phyloP scores from a whole-genome alignment of 2,888 invertebrate genomes.

The Meghimatium bilineatum region DNA sequence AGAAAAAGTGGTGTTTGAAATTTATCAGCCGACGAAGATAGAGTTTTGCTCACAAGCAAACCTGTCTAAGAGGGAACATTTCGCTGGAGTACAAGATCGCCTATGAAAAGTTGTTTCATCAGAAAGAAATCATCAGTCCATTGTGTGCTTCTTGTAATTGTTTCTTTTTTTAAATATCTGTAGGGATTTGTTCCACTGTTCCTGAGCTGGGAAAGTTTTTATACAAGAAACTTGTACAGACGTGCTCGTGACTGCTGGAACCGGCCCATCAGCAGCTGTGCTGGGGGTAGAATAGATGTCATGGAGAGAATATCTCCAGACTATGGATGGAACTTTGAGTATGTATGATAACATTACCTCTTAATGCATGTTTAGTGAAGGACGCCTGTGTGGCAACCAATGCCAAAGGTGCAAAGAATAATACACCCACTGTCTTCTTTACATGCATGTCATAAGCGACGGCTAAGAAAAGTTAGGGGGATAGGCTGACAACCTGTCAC shows the following conservation, averaged over 20 bases:
- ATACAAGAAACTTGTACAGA: slow-evolving; percentile 93
- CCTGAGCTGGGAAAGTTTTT: slow-evolving; percentile 80
- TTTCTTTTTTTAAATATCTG: neutral
- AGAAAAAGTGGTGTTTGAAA: no score
- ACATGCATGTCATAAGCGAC: no score
- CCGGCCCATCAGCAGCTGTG: slow-evolving; percentile 94
- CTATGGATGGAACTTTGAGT: slow-evolving; percentile 95
- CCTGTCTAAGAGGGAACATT: no score
- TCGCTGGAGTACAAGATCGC: no score
- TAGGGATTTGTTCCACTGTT: slow-evolving; percentile 78
- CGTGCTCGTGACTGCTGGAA: slow-evolving; percentile 96
- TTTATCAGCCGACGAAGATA: no score
- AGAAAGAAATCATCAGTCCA: neutral
- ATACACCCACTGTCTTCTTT: no score
- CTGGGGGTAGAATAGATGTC: slow-evolving; percentile 89
- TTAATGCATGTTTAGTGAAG: no score
- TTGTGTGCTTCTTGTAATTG: neutral
- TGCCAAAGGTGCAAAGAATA: no score
- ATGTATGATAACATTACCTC: slow-evolving; percentile 50
- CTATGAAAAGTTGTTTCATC: neutral
- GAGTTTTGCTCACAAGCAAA: no score
- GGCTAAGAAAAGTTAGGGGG: no score
- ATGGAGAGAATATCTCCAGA: slow-evolving; percentile 91
- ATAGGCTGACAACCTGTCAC: no score
- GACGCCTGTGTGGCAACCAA: no score